phyloP scores from a whole-genome alignment of 2,113 vertebrate genomes.

The Serinus canaria region DNA sequence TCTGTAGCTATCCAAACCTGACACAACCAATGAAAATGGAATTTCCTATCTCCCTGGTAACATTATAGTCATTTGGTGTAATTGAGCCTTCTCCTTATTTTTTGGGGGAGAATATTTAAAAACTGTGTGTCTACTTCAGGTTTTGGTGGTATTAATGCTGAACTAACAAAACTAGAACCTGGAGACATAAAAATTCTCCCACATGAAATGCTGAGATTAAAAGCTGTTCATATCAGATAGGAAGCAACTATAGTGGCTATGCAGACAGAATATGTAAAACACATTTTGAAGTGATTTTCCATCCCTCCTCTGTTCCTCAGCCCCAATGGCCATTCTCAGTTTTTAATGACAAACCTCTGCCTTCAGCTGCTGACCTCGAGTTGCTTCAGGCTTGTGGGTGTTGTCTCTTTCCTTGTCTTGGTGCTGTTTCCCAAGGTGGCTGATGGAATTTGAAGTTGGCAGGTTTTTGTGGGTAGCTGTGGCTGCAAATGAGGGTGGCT shows the following conservation, averaged over 20 bases:
- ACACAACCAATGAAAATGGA: background rate
- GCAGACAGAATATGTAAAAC: background rate
- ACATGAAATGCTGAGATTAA: background rate
- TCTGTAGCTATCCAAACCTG: background rate
- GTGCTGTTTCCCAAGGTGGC: background rate
- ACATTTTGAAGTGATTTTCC: background rate
- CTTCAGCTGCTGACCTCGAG: background rate
- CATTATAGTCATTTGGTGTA: background rate
- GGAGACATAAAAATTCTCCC: background rate
- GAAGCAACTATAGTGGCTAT: background rate
- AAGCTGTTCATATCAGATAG: background rate
- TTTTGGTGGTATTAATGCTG: background rate
- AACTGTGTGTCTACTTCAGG: background rate
- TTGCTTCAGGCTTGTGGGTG: background rate
- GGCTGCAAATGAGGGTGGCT: background rate
- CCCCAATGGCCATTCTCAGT: background rate
- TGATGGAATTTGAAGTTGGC: background rate
- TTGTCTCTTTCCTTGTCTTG: background rate
- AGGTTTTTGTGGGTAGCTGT: background rate
- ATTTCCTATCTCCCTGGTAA: background rate
- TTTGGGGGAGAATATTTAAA: background rate
- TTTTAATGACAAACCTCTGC: background rate
- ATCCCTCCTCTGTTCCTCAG: background rate
- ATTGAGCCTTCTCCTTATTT: background rate
- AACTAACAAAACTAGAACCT: background rate